These are phyloP conservation scores for Rugalucina vietnamica DNA, from an alignment of 2,888 invertebrate genomes.

Conservation along the genomic window DNA sequence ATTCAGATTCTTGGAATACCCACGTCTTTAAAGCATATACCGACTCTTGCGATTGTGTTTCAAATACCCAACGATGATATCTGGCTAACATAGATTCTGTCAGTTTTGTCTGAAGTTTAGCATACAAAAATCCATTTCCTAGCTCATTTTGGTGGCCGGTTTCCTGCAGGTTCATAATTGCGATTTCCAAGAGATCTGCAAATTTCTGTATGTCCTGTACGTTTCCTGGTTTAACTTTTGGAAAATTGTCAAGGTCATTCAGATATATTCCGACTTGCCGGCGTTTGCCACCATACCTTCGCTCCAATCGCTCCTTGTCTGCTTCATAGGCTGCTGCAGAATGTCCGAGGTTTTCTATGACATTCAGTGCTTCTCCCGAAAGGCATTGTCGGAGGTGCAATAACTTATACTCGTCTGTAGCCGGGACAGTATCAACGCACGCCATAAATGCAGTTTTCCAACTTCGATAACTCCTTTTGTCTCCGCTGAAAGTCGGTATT, in stretches of 20 bases:
- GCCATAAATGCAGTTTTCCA: constrained; percentile 45
- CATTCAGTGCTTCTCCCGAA: constrained; percentile 38
- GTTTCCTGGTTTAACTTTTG: constrained; percentile 1
- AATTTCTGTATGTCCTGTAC: constrained; percentile 30
- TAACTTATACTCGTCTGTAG: constrained; percentile 52
- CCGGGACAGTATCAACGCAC: constrained; percentile 47
- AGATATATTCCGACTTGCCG: too few relatives aligned
- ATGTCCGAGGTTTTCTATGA: constrained; percentile 40
- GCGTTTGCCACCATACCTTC: too few relatives aligned
- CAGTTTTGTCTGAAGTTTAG: constrained; percentile 41
- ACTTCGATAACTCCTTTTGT: constrained; percentile 39
- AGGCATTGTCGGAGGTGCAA: constrained; percentile 55
- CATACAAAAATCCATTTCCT: constrained; percentile 28
- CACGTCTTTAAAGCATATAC: constrained; percentile 31
- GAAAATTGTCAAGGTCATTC: too few relatives aligned
- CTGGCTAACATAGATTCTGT: constrained; percentile 37
- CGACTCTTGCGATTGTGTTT: constrained; percentile 38
- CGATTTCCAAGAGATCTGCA: constrained; percentile 46
- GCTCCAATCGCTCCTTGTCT: too few relatives aligned
- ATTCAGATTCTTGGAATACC: constrained; percentile 39
- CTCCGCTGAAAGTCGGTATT: constrained; percentile 50
- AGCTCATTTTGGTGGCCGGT: constrained; percentile 17
- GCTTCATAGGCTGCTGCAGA: too few relatives aligned
- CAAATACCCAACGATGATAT: constrained; percentile 46
- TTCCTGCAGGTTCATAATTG: constrained; percentile 48